These are phyloP conservation scores for Oppia nitens DNA, from an alignment of 1,140 invertebrate species.

Conservation along the genomic window DNA sequence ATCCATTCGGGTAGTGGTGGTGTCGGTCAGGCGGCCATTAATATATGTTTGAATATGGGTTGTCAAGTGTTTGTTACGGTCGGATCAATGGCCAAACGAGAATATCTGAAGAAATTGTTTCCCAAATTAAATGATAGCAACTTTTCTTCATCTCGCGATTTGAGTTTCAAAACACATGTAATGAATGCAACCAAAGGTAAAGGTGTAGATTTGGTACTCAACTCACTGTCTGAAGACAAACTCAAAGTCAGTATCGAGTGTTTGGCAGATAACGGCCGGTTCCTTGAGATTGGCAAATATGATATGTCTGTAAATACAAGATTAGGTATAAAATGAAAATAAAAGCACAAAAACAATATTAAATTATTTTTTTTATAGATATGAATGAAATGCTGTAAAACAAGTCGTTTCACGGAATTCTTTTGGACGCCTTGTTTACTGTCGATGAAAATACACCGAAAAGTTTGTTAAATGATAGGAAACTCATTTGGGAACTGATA, in stretches of 20 bases:
- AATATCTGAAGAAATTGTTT: slow-evolving; percentile 52
- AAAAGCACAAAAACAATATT: not conserved
- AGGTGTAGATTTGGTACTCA: slow-evolving; percentile 47
- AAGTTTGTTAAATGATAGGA: slow-evolving; percentile 40
- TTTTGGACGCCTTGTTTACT: slow-evolving; percentile 75
- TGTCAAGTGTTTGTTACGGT: slow-evolving; percentile 75
- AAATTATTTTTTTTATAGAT: slow-evolving; percentile 40
- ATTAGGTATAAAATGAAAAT: slow-evolving; percentile 52
- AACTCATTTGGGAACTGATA: slow-evolving; percentile 51
- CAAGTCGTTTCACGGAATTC: slow-evolving; percentile 85
- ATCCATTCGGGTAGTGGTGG: slow-evolving; percentile 91
- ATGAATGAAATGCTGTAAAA: slow-evolving; percentile 90
- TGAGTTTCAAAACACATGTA: slow-evolving; percentile 70
- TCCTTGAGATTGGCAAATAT: too few relatives aligned
- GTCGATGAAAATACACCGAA: slow-evolving; percentile 42
- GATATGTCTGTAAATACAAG: slow-evolving; percentile 68
- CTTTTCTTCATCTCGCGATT: slow-evolving; percentile 80
- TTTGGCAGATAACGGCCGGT: slow-evolving; percentile 39
- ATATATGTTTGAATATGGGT: slow-evolving; percentile 68
- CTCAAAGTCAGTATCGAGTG: slow-evolving; percentile 32
- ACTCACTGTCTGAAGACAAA: slow-evolving; percentile 47
- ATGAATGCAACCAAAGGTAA: slow-evolving; percentile 52
- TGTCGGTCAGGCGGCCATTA: slow-evolving; percentile 87
- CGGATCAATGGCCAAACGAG: slow-evolving; percentile 59
- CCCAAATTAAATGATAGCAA: slow-evolving; percentile 38